A percentile compares a stretch with the other conserved stretches of the same genome.
Conservation (phyloP, 2,113 vertebrate species). For the Triplophysa tibetana region DNA sequence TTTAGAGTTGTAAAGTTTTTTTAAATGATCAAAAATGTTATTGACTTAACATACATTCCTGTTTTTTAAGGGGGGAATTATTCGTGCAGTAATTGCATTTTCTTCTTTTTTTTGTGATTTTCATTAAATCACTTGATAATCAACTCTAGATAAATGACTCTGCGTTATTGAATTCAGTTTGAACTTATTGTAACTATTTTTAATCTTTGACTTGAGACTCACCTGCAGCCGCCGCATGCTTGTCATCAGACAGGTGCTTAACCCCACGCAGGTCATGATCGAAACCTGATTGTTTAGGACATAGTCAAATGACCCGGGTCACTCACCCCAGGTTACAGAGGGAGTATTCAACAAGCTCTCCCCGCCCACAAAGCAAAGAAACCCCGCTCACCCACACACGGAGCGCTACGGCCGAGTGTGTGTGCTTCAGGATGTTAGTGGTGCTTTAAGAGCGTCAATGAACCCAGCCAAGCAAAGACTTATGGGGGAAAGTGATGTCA, state of each 20-base stretch:
- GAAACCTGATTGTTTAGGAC: constrained; percentile 84
- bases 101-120: too few species aligned
- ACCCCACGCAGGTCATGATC: constrained; percentile 86
- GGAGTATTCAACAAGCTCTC: constrained; percentile 55
- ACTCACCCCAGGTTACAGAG: constrained; percentile 66
- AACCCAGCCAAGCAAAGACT: constrained; percentile 44
- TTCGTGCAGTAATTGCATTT: too few species aligned
- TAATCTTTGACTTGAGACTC: constrained; percentile 70
- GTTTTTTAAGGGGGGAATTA: neutral
- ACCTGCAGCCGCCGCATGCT: constrained; percentile 85
- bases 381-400: constrained; percentile 28
- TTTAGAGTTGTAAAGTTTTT: too few species aligned
- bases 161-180: neutral
- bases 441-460: constrained; percentile 30
- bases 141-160: neutral
- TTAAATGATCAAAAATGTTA: too few species aligned
- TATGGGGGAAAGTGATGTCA: constrained; percentile 39
- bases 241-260: constrained; percentile 91
- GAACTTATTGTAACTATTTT: neutral
- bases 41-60: too few species aligned
- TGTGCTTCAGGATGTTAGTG: constrained; percentile 43
- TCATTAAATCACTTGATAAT: neutral
- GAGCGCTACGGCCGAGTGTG: constrained; percentile 26
- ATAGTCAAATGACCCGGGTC: constrained; percentile 67
- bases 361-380: constrained; percentile 69